Evolutionary conservation across 2,888 invertebrate species (phyloP).

Genomic region (Dynastes tityus): DNA sequence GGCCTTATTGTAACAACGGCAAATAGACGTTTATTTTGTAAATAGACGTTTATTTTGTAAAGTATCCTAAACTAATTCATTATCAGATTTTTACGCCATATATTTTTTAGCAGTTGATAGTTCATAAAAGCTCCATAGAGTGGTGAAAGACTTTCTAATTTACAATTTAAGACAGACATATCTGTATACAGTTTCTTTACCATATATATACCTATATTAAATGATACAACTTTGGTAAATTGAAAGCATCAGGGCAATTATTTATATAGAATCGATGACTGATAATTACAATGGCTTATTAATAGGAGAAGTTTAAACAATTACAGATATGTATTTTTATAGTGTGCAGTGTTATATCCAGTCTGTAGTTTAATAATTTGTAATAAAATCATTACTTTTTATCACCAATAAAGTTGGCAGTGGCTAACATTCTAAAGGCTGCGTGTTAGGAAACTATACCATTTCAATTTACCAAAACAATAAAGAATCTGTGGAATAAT

Average conservation of each 20-base stretch:
- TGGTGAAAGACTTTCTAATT: too few relatives aligned
- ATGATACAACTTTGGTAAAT: conserved; percentile 12
- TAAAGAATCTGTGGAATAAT: not conserved
- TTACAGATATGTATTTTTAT: conserved; percentile 15
- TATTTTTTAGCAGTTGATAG: not conserved
- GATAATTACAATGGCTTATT: not conserved
- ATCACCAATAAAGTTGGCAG: conserved; percentile 25
- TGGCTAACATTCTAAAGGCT: not conserved
- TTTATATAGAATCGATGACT: not conserved
- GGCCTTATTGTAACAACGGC: conserved; percentile 29
- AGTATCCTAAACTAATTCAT: conserved; percentile 12
- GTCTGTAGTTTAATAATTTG: not conserved
- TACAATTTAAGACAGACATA: not conserved
- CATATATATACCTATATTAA: not conserved
- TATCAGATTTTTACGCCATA: not conserved
- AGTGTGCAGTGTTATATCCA: not conserved
- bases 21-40: conserved; percentile 1
- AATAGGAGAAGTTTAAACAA: not conserved
- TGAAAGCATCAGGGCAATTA: conserved; percentile 11
- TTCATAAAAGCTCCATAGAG: too few relatives aligned
- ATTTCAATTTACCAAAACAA: conserved; percentile 16
- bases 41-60: not conserved
- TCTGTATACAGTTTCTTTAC: not conserved
- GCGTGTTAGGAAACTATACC: not conserved
- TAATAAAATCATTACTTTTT: not conserved